Evolutionary conservation across 2,888 invertebrate genomes (phyloP).

Genomic region (Protula sp.): DNA sequence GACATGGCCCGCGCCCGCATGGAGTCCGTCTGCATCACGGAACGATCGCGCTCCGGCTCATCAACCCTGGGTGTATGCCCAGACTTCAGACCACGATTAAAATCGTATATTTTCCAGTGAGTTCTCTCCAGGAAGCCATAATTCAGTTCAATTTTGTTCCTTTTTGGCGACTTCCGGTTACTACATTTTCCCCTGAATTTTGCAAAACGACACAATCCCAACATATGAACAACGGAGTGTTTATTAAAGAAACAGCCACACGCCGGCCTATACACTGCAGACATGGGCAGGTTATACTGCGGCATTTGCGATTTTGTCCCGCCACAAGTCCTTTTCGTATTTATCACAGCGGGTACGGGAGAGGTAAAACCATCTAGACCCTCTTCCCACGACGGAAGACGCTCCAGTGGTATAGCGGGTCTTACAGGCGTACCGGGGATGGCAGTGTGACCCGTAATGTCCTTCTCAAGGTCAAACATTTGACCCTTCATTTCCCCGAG

Average conservation of each 20-base stretch:
- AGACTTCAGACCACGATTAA: not conserved
- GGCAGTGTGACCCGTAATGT: no score
- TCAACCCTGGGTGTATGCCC: no score
- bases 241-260: constrained; percentile 1
- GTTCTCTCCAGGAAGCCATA: not conserved
- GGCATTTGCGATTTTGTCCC: constrained; percentile 55
- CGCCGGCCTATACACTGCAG: not conserved
- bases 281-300: not conserved
- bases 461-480: no score
- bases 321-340: not conserved
- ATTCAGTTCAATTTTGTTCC: not conserved
- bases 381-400: no score
- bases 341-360: not conserved
- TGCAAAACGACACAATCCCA: not conserved
- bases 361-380: no score
- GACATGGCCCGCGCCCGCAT: no score
- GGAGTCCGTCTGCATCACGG: no score
- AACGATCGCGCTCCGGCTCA: no score
- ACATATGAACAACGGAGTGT: not conserved
- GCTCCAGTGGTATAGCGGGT: no score
- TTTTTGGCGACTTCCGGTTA: not conserved
- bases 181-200: not conserved
- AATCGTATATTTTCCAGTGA: not conserved
- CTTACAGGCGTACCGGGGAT: no score
- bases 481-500: no score